A percentile compares a stretch with the other conserved stretches of the same genome.
These are phyloP conservation scores for Capreolus pygargus DNA, from an alignment of 2,113 vertebrate genomes.

Conservation along the genomic window DNA sequence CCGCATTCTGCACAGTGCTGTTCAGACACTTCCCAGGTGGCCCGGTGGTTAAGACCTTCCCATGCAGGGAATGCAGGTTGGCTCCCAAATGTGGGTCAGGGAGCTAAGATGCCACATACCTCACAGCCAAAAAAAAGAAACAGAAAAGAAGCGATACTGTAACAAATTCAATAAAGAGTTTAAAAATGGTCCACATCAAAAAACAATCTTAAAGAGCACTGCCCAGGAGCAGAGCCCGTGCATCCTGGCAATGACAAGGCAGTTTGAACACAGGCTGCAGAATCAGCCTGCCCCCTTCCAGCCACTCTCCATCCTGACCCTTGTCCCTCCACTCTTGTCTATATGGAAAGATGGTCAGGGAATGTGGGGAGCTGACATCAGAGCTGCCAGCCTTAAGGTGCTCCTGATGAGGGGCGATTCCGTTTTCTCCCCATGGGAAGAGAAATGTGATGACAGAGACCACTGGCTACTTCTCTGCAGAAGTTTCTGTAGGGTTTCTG, in stretches of 20 bases:
- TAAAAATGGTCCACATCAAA: neutral
- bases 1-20: neutral
- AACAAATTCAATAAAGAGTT: neutral
- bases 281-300: neutral
- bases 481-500: neutral
- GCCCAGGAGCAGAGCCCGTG: accelerated
- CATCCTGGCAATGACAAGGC: neutral
- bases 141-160: neutral
- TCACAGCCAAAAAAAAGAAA: accelerated
- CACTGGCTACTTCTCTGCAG: neutral
- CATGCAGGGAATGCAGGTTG: neutral
- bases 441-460: neutral
- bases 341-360: neutral
- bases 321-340: neutral
- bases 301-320: neutral
- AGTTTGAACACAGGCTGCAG: neutral
- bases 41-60: neutral
- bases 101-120: neutral
- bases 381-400: neutral
- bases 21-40: neutral
- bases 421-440: neutral
- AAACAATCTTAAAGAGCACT: neutral
- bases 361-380: neutral
- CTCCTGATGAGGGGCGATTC: accelerated
- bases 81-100: neutral